phyloP scores from a whole-genome alignment of 2,113 vertebrate species.

The Ammodytes dubius region DNA sequence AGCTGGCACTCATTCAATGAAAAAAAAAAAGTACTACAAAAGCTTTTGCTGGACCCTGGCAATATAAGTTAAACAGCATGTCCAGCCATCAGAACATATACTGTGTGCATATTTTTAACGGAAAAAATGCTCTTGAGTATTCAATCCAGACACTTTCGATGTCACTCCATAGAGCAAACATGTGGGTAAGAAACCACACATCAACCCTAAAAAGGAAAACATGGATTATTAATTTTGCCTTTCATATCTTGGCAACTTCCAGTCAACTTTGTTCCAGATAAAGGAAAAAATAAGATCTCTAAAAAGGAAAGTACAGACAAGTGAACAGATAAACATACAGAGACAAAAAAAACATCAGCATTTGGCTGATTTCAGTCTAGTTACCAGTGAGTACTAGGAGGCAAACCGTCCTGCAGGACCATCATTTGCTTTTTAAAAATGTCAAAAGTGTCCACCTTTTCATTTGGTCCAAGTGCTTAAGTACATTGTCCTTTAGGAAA shows the following conservation, averaged over 20 bases:
- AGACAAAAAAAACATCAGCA: constrained; percentile 31
- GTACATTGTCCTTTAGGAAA: not conserved
- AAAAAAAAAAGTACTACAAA: constrained; percentile 32
- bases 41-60: constrained; percentile 53
- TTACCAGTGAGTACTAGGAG: constrained; percentile 22
- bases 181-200: constrained; percentile 25
- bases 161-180: constrained; percentile 63
- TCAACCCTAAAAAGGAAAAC: constrained; percentile 19
- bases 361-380: constrained; percentile 39
- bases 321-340: constrained; percentile 12
- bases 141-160: constrained; percentile 17
- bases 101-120: not conserved
- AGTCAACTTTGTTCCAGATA: constrained; percentile 15
- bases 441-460: not conserved
- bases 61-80: constrained; percentile 34
- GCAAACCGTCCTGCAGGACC: constrained; percentile 9
- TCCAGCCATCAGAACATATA: constrained; percentile 30
- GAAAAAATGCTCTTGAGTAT: not conserved
- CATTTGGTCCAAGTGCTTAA: not conserved
- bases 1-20: constrained; percentile 53
- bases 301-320: constrained; percentile 31
- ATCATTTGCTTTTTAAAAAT: not conserved
- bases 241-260: constrained; percentile 3
- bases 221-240: not conserved
- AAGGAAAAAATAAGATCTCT: not conserved